Percentiles rank a stretch among this genome's conserved stretches.
Evolutionary conservation across 2,888 invertebrate species (phyloP).

Genomic region (Epiperipatus broadwayi): DNA sequence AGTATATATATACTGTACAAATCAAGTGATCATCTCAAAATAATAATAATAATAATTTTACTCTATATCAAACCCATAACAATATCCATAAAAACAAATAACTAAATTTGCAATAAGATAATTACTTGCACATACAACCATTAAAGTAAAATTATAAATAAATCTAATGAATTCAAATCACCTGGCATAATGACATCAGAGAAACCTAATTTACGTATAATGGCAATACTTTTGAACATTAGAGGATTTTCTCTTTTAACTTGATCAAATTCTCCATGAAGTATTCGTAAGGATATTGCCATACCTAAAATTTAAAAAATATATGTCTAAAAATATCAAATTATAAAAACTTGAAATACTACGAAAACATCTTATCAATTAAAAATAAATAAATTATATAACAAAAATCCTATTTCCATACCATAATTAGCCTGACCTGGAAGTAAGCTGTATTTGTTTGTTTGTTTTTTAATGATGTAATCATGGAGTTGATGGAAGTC

Average conservation of each 20-base stretch:
- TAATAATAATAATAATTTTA: no score
- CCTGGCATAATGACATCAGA: conserved; percentile 92
- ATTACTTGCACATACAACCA: no score
- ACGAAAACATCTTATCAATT: no score
- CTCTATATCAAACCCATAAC: no score
- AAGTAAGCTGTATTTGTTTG: conserved; percentile 58
- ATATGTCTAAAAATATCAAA: not conserved
- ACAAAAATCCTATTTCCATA: conserved; percentile 25
- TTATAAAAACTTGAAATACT: conserved; percentile 10
- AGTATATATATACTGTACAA: no score
- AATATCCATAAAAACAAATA: no score
- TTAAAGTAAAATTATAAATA: no score
- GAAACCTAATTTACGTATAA: conserved; percentile 72
- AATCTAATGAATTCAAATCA: no score
- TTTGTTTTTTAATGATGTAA: conserved; percentile 61
- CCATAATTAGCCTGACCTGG: conserved; percentile 68
- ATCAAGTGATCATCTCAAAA: no score
- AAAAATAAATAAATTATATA: no score
- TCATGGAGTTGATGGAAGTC: conserved; percentile 83
- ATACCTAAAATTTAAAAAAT: conserved; percentile 38
- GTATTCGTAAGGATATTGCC: conserved; percentile 53
- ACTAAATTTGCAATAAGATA: no score
- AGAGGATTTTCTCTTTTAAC: conserved; percentile 57
- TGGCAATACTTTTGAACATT: conserved; percentile 56
- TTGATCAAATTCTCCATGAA: conserved; percentile 58